Conservation (phyloP, 2,888 invertebrate genomes). For the Holacanthella duospinosa region DNA sequence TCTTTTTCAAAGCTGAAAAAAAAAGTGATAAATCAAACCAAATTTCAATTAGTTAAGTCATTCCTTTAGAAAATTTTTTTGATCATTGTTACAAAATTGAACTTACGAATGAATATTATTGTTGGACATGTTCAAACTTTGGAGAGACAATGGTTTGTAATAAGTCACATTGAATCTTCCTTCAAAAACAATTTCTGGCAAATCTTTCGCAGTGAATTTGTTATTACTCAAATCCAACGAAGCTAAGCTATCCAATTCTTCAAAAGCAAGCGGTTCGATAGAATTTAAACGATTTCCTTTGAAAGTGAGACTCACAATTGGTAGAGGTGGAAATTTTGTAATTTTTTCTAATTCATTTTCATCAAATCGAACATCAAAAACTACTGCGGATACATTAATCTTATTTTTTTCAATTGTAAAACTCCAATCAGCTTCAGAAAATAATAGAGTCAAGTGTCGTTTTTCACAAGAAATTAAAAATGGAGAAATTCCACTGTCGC, state of each 20-base stretch:
- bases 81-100: background rate
- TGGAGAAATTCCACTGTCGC: constrained; percentile 5
- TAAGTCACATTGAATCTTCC: constrained; percentile 20
- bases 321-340: constrained; percentile 17
- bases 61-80: background rate
- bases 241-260: constrained; percentile 17
- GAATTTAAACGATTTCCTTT: constrained; percentile 19
- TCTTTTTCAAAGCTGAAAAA: constrained; percentile 46
- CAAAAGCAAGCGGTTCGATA: constrained; percentile 28
- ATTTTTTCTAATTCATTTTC: constrained; percentile 18
- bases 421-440: constrained; percentile 16
- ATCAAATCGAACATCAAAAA: constrained; percentile 22
- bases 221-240: constrained; percentile 29
- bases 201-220: constrained; percentile 14
- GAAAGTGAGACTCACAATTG: constrained; percentile 17
- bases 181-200: constrained; percentile 24
- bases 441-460: constrained; percentile 1
- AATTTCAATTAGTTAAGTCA: background rate
- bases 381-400: constrained; percentile 5
- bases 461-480: constrained; percentile 13
- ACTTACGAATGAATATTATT: constrained; percentile 30
- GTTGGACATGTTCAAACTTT: constrained; percentile 23
- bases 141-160: constrained; percentile 26
- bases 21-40: background rate
- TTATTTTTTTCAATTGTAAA: constrained; percentile 13